phyloP scores from a whole-genome alignment of 2,888 invertebrate species.

The Endomychus coccineus region DNA sequence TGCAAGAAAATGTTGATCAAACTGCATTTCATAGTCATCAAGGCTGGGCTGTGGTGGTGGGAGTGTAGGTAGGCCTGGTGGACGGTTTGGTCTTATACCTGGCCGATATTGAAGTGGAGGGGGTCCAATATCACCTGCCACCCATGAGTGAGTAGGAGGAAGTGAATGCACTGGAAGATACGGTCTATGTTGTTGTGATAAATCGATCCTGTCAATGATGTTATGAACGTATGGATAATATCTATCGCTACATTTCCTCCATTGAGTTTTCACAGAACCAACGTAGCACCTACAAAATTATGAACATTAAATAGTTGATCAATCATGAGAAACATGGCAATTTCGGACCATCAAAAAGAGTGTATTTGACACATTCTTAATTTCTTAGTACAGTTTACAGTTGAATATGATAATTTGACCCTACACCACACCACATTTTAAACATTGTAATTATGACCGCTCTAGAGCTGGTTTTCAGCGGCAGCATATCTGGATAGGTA shows the following conservation, averaged over 20 bases:
- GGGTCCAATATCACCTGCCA: slow-evolving; percentile 3
- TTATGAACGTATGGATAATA: slow-evolving; percentile 59
- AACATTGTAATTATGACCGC: too few relatives aligned
- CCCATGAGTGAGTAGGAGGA: slow-evolving; percentile 16
- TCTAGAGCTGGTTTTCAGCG: too few relatives aligned
- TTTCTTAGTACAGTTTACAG: too few relatives aligned
- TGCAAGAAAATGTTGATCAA: slow-evolving; percentile 43
- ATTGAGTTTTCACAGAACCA: slow-evolving; percentile 68
- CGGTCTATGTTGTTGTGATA: slow-evolving; percentile 29
- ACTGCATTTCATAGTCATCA: slow-evolving; percentile 40
- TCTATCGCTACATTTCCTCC: slow-evolving; percentile 80
- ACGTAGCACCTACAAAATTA: slow-evolving; percentile 67
- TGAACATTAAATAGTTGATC: too few relatives aligned
- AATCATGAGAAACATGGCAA: too few relatives aligned
- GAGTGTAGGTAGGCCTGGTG: slow-evolving; percentile 38
- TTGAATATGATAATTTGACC: too few relatives aligned
- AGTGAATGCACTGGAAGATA: slow-evolving; percentile 32
- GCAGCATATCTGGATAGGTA: too few relatives aligned
- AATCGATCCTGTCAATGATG: slow-evolving; percentile 29
- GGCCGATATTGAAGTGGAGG: slow-evolving; percentile 23
- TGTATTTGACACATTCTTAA: too few relatives aligned
- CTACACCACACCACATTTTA: too few relatives aligned
- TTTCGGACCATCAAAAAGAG: too few relatives aligned
- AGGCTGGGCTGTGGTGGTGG: slow-evolving; percentile 41
- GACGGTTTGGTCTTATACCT: slow-evolving; percentile 34